Percentiles rank a stretch among this genome's conserved stretches.
Conservation (phyloP, 2,113 vertebrate genomes). For the Acrocephalus arundinaceus region DNA sequence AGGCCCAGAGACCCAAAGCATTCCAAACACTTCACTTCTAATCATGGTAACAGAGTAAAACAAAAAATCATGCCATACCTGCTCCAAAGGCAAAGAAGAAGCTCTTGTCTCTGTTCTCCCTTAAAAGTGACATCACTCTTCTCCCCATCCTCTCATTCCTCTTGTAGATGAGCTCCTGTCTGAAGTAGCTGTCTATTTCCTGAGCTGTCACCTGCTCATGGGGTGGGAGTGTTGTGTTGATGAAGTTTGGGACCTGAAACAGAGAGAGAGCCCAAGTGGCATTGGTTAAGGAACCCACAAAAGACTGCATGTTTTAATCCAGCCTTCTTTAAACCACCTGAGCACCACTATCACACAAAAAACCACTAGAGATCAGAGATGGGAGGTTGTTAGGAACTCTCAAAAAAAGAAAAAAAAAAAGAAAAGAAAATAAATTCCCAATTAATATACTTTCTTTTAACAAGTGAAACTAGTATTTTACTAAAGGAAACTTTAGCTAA, state of each 20-base stretch:
- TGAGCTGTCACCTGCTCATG: conserved; percentile 90
- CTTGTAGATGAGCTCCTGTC: conserved; percentile 98
- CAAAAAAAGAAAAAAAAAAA: neutral
- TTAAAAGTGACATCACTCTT: conserved; percentile 87
- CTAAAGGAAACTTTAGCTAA: neutral
- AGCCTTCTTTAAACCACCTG: neutral
- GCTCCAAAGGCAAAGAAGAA: conserved; percentile 98
- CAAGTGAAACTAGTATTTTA: neutral
- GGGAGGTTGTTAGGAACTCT: neutral
- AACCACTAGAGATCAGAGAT: neutral
- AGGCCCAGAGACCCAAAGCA: neutral
- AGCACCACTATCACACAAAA: neutral
- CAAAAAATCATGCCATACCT: conserved; percentile 74
- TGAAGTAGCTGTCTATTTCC: conserved; percentile 98
- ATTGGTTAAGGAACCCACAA: neutral
- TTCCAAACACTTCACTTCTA: neutral
- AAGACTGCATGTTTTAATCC: neutral
- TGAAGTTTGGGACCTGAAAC: conserved; percentile 91
- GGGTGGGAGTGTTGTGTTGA: conserved; percentile 92
- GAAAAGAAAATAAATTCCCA: neutral
- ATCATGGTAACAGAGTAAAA: fast-evolving
- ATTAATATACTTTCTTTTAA: fast-evolving
- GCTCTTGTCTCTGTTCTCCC: conserved; percentile 87
- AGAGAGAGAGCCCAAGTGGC: neutral
- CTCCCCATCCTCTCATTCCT: conserved; percentile 96